phyloP scores from a whole-genome alignment of 2,113 vertebrate genomes.

The Oophaga pumilio region DNA sequence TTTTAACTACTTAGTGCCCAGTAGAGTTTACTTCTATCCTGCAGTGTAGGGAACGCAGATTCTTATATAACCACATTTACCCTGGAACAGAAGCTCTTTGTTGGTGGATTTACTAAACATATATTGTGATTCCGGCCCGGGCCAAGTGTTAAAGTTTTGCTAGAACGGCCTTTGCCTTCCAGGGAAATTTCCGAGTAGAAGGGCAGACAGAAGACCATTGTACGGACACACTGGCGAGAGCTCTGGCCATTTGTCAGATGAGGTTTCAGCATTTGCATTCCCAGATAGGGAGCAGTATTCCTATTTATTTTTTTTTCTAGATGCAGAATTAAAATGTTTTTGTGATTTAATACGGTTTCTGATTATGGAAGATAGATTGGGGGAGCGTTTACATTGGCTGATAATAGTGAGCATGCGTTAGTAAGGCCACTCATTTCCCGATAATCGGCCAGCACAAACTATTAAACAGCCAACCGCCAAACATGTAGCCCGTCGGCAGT shows the following conservation, averaged over 20 bases:
- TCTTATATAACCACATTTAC: background rate
- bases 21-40: background rate
- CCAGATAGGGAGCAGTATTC: too few relatives aligned
- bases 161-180: background rate
- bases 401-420: too few relatives aligned
- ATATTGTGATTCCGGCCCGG: background rate
- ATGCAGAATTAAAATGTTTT: background rate
- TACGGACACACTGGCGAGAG: background rate
- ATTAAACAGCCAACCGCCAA: too few relatives aligned
- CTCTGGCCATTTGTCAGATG: background rate
- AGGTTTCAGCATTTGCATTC: background rate
- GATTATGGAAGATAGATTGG: background rate
- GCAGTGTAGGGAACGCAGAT: background rate
- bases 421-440: too few relatives aligned
- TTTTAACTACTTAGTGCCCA: background rate
- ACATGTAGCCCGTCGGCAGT: too few relatives aligned
- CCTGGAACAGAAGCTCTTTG: background rate
- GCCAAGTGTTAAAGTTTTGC: background rate
- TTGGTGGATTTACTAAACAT: background rate
- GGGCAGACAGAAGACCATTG: slow-evolving; percentile 5
- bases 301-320: background rate
- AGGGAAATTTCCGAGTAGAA: background rate
- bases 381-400: too few relatives aligned
- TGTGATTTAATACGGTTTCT: background rate
- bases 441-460: too few relatives aligned